Percentiles rank a stretch among this genome's conserved stretches.
Conservation (phyloP, 2,113 vertebrate genomes). For the Noturus placidus region DNA sequence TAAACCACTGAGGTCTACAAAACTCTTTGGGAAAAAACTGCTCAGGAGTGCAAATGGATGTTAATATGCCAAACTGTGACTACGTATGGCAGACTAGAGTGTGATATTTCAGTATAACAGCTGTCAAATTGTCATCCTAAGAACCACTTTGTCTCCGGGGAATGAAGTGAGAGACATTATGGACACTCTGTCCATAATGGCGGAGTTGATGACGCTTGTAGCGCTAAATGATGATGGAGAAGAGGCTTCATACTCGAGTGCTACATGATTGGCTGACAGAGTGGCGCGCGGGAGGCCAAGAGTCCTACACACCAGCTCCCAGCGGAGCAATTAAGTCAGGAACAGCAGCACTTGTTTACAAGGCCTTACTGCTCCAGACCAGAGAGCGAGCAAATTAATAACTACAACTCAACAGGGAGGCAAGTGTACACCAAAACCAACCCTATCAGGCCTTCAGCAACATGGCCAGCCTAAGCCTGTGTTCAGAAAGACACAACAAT, state of each 20-base stretch:
- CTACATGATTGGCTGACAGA: constrained; percentile 34
- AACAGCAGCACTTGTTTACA: constrained; percentile 51
- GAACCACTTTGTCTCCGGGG: constrained; percentile 26
- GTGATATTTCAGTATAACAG: constrained; percentile 28
- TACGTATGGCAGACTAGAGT: constrained; percentile 3
- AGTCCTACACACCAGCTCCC: constrained; percentile 42
- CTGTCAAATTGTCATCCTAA: constrained; percentile 24
- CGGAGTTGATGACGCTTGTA: constrained; percentile 48
- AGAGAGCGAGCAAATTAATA: constrained; percentile 49
- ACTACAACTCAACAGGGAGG: constrained; percentile 42
- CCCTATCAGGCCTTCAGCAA: not conserved
- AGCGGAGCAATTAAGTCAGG: constrained; percentile 49
- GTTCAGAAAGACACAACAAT: not conserved
- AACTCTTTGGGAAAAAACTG: not conserved
- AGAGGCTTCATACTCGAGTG: not conserved
- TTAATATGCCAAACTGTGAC: constrained; percentile 8
- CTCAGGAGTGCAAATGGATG: not conserved
- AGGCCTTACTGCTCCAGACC: constrained; percentile 38
- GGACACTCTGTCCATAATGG: constrained; percentile 34
- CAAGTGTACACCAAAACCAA: constrained; percentile 2
- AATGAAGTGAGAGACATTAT: constrained; percentile 44
- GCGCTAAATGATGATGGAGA: constrained; percentile 40
- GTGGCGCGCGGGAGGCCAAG: constrained; percentile 6
- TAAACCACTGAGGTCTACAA: constrained; percentile 5
- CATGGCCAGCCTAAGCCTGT: not conserved